Evolutionary conservation across 2,888 invertebrate species (phyloP).

Genomic region (Tipula vernalis): DNA sequence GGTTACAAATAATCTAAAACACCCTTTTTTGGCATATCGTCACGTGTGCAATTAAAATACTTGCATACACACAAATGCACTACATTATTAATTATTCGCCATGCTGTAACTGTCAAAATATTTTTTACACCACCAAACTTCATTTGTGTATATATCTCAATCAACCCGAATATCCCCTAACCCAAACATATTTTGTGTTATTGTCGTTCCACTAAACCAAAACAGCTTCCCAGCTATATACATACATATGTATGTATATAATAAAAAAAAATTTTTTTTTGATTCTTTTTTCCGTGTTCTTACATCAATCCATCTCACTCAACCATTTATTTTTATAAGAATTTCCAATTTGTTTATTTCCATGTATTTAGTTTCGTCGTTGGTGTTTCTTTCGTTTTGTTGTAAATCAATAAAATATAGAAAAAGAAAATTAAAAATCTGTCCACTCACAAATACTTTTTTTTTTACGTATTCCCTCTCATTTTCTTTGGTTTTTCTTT

Average conservation of each 20-base stretch:
- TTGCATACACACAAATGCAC: too few relatives aligned
- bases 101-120: neutral
- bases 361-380: neutral
- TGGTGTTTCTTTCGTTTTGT: neutral
- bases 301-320: neutral
- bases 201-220: neutral
- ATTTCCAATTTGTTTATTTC: neutral
- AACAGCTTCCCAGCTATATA: neutral
- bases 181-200: neutral
- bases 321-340: neutral
- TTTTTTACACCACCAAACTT: neutral
- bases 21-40: too few relatives aligned
- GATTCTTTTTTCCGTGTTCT: neutral
- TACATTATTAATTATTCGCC: neutral
- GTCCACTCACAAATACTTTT: neutral
- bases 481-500: neutral
- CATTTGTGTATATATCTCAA: neutral
- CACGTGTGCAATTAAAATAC: neutral
- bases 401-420: neutral
- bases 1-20: too few relatives aligned
- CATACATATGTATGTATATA: too few relatives aligned
- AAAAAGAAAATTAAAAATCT: neutral
- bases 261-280: neutral
- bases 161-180: neutral
- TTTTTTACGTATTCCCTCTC: neutral